Evolutionary conservation across 2,888 invertebrate species (phyloP).

Genomic region (Rapana venosa): DNA sequence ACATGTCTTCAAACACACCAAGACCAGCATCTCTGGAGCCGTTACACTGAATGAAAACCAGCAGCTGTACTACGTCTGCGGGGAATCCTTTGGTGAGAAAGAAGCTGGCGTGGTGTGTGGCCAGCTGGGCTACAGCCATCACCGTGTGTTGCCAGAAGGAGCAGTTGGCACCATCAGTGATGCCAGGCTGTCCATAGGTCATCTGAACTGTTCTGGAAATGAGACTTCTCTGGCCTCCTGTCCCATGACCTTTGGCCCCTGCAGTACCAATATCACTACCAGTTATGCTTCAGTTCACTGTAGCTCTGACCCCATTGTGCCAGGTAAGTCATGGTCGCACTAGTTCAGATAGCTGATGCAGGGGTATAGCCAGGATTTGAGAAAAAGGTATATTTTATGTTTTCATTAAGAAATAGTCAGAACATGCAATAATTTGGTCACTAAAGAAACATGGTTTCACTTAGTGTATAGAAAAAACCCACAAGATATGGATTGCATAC

Average conservation of each 20-base stretch:
- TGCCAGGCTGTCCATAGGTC: not conserved
- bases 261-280: not conserved
- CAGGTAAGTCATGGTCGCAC: not conserved
- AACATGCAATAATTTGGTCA: not conserved
- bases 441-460: not conserved
- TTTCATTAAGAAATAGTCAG: too few relatives aligned
- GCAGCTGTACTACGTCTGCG: constrained; percentile 64
- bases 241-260: not conserved
- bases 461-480: too few relatives aligned
- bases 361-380: too few relatives aligned
- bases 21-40: constrained; percentile 61
- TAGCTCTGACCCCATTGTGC: not conserved
- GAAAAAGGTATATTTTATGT: too few relatives aligned
- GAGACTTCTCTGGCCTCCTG: not conserved
- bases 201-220: not conserved
- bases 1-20: constrained; percentile 44
- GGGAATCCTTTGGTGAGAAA: constrained; percentile 56
- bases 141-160: constrained; percentile 60
- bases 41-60: constrained; percentile 61
- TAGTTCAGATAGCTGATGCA: too few relatives aligned
- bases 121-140: constrained; percentile 61
- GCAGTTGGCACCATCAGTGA: constrained; percentile 38
- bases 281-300: not conserved
- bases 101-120: constrained; percentile 63
- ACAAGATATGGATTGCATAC: too few relatives aligned